Evolutionary conservation across 1,140 invertebrate genomes (phyloP).

Genomic region (Steinernema feltiae): DNA sequence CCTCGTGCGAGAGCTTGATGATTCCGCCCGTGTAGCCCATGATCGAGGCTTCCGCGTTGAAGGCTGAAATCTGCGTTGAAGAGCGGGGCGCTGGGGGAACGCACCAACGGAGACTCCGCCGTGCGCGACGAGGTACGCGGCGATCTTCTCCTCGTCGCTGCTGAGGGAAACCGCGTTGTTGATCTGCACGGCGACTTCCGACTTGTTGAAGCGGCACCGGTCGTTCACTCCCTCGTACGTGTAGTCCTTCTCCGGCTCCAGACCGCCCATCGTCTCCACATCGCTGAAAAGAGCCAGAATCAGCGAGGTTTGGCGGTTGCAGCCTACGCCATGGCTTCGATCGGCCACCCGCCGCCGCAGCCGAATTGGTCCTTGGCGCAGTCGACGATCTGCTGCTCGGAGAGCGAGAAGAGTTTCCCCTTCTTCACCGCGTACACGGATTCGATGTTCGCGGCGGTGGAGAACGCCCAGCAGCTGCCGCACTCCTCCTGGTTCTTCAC

Average conservation of each 20-base stretch:
- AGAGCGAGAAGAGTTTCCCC: background rate
- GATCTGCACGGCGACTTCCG: background rate
- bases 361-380: background rate
- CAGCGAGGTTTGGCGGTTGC: background rate
- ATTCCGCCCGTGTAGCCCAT: background rate
- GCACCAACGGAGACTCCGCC: background rate
- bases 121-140: background rate
- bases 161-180: background rate
- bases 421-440: background rate
- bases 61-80: background rate
- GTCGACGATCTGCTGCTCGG: background rate
- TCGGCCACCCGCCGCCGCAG: background rate
- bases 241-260: background rate
- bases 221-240: background rate
- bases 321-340: background rate
- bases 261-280: background rate
- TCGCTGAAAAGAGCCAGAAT: background rate
- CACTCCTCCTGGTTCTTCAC: background rate
- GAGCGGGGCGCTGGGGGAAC: background rate
- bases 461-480: slow-evolving; percentile 10
- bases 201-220: background rate
- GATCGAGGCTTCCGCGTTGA: background rate
- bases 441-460: background rate
- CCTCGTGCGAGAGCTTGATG: background rate
- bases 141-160: slow-evolving; percentile 2